Base-by-base conservation (phyloP, 64 coral and sea anemone genomes). In the Orbicella faveolata region DNA sequence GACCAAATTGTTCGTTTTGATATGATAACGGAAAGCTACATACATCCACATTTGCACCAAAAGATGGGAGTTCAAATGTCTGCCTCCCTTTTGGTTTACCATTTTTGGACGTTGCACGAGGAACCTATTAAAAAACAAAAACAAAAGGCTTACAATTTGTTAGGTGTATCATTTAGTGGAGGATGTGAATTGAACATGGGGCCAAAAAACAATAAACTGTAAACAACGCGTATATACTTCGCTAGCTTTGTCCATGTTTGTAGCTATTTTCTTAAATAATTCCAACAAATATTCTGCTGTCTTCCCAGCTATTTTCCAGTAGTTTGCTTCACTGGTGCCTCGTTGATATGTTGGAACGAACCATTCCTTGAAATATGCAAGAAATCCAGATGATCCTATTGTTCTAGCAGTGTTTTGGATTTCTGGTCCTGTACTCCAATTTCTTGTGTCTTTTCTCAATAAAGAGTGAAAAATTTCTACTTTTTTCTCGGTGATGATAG, bases 331-430 rank as follows among this genome's bases (percentile, higher is more conserved):
- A 37, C 74, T 5, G 30, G 3, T 75, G 2, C 74, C 74, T 15
- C 74, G 36, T 9, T 75, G 74, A 36, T 75, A 36, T 3, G 30
- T 35, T 75, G 26, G 74, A 75, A 75, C 36, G 16, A 75, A 75
- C 74, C 34, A 75, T 86, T 86, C 14, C 18, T 87, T 74, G 53
- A 87, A 87, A 26, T 75, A 55, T 12, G 23, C 54, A 30, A 87
- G 53, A 44, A 87, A 54, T 52, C 85, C 85, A 9, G 72, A 55
- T 52, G 37, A 44, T 15, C 85, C 69, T 25, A 87, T n/a, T 21
- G 85, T 54, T 75, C 85, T 52, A 6, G 85, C 70, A 33, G 34
- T 87, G 70, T 87, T 67, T 30, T 87, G 85, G 5, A 87, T 87
- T 75, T 74, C 11, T 15, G 74, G 74, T 75, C 74, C 36, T 74